Evolutionary conservation across 2,113 vertebrate genomes (phyloP), one percentile per base, ranked within the genome.

Genomic region (Camelus bactrianus): DNA sequence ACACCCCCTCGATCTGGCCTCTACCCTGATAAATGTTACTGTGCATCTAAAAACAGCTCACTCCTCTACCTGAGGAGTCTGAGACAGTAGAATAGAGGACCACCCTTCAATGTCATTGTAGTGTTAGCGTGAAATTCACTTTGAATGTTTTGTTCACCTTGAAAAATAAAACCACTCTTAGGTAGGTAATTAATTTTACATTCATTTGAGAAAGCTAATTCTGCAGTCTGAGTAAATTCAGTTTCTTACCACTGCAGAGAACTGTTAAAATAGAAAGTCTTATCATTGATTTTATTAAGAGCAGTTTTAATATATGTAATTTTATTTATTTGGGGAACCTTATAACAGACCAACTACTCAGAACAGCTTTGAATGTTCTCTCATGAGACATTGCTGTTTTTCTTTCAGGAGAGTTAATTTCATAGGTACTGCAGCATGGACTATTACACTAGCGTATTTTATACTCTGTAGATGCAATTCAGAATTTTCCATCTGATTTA

Each of bases 141-240:
- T 77, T 85, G 60, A 96, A 64, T 15, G 42, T 86, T 83, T 96
- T 91, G 14, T 88, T 96, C 95, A 82, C 67, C 56, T 89, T 86
- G 77, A 56, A 75, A 91, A 83, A 26, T 72, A 35, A 96, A 96
- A 56, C 91, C 79, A 42, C 30, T 80, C 38, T 86, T 85, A 90
- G 56, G 76, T 54, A 42, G n/a, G 48, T 22, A 88, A 62, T 46
- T 80, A 85, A 75, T 69, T 93, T 93, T 81, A 50, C 6, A 83
- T 79, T 93, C 62, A 42, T 80, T 96, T 65, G 60, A 89, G n/a
- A 90, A 95, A 92, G 60, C 15, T 24, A 77, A 19, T 88, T 82
- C 89, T 93, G 22, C 15, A 72, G 73, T 92, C 83, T 87, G 92
- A 88, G 67, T 77, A 85, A 95, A 94, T 88, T 58, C 54, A 64